phyloP scores from a whole-genome alignment of 2,888 invertebrate species.

The Melanostoma scalare region DNA sequence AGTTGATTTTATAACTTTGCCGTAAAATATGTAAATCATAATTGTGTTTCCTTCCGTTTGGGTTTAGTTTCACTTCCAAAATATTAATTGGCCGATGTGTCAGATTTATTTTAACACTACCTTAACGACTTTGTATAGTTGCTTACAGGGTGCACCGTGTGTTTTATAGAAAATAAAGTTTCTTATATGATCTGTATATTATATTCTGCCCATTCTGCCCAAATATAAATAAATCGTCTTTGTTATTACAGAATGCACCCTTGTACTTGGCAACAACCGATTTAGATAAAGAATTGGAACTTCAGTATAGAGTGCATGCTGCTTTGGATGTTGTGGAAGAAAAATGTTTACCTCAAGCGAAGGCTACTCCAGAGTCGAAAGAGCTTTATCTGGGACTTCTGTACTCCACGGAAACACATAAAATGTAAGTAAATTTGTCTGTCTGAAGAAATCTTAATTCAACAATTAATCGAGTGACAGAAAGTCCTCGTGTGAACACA shows the following conservation, averaged over 20 bases:
- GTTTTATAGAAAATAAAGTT: neutral
- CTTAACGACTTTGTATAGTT: neutral
- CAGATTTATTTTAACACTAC: neutral
- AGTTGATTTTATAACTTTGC: neutral
- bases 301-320: conserved; percentile 96
- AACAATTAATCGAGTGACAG: too few species aligned
- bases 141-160: neutral
- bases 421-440: conserved; percentile 87
- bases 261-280: conserved; percentile 91
- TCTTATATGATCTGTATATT: conserved; percentile 18
- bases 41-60: too few species aligned
- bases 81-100: neutral
- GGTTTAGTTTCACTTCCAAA: neutral
- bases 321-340: conserved; percentile 83
- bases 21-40: neutral
- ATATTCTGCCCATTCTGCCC: too few species aligned
- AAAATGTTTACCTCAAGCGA: conserved; percentile 83
- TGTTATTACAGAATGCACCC: conserved; percentile 93
- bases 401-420: conserved; percentile 97
- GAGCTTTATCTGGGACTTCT: conserved; percentile 95
- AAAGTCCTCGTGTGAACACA: too few species aligned
- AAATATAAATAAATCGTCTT: too few species aligned
- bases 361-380: conserved; percentile 88
- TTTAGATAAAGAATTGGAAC: conserved; percentile 91
- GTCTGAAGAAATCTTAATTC: too few species aligned